Evolutionary conservation across 2,888 invertebrate genomes (phyloP).

Genomic region (Drosophila kanekoi): DNA sequence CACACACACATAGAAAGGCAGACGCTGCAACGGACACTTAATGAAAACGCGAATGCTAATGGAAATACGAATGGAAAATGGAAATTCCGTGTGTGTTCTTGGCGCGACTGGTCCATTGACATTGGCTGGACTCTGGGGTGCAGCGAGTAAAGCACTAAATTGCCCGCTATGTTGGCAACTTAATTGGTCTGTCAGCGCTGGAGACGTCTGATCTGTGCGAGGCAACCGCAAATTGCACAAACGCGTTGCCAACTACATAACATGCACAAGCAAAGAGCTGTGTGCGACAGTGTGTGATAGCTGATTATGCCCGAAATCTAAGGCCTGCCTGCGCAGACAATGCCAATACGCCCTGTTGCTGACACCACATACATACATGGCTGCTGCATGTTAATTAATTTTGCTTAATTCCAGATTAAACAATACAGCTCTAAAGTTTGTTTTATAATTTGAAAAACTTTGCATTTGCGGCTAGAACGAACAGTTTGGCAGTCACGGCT

Average conservation of each 20-base stretch:
- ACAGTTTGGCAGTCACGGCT: conserved; percentile 1
- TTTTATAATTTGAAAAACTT: conserved; percentile 1
- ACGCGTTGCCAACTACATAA: conserved; percentile 27
- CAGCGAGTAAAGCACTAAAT: conserved; percentile 19
- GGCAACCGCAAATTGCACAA: conserved; percentile 31
- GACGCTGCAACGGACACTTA: conserved; percentile 19
- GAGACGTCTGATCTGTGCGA: conserved; percentile 3
- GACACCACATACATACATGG: neutral
- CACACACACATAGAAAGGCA: conserved; percentile 7
- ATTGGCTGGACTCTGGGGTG: conserved; percentile 4
- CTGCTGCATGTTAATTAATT: conserved; percentile 26
- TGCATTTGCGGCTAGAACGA: neutral
- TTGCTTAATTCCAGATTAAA: neutral
- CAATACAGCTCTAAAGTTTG: neutral
- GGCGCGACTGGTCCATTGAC: conserved; percentile 17
- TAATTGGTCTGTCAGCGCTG: conserved; percentile 47
- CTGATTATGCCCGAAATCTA: conserved; percentile 16
- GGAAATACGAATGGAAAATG: conserved; percentile 17
- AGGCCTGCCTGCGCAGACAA: conserved; percentile 1
- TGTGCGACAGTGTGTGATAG: conserved; percentile 12
- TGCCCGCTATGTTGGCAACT: conserved; percentile 25
- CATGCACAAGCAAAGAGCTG: conserved; percentile 4
- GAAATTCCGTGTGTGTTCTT: conserved; percentile 19
- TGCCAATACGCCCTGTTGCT: neutral
- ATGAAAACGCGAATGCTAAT: conserved; percentile 34